Conservation (phyloP, 2,797 vertebrate species). For the Sebastes alutus region DNA sequence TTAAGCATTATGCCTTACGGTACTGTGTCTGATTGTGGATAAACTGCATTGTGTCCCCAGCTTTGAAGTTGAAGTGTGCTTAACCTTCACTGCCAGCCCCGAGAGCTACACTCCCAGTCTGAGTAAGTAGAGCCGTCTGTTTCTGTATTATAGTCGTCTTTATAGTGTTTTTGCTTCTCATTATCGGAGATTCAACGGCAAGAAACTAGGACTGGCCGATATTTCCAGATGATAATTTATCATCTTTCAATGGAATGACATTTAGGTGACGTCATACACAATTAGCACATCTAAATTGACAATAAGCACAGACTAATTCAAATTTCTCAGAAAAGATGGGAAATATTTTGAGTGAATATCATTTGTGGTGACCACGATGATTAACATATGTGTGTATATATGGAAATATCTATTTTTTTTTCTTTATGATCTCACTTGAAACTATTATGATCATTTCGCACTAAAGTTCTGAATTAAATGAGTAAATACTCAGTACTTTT, state of each 20-base stretch:
- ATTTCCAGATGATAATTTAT: background rate
- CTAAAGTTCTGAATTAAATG: background rate
- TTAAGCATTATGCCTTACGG: background rate
- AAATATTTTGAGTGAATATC: background rate
- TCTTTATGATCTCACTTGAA: background rate
- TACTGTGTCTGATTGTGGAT: conserved; percentile 9
- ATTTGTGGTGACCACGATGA: background rate
- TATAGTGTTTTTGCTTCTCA: background rate
- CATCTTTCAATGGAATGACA: background rate
- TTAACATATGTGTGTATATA: background rate
- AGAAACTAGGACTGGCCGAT: background rate
- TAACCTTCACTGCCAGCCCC: conserved; percentile 88
- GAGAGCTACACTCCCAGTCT: conserved; percentile 83
- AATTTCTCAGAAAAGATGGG: background rate
- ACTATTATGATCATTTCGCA: background rate
- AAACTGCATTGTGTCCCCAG: conserved; percentile 71
- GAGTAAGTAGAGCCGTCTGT: conserved; percentile 81
- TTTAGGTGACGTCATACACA: background rate
- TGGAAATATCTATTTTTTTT: background rate
- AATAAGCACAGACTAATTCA: background rate
- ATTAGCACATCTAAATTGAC: background rate
- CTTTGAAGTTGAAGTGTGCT: conserved; percentile 87
- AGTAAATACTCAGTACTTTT: background rate
- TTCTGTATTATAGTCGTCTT: background rate
- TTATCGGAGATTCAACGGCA: background rate